Percentiles rank a stretch among this genome's conserved stretches.
phyloP scores from a whole-genome alignment of 2,888 invertebrate species.

The Thera obeliscata region DNA sequence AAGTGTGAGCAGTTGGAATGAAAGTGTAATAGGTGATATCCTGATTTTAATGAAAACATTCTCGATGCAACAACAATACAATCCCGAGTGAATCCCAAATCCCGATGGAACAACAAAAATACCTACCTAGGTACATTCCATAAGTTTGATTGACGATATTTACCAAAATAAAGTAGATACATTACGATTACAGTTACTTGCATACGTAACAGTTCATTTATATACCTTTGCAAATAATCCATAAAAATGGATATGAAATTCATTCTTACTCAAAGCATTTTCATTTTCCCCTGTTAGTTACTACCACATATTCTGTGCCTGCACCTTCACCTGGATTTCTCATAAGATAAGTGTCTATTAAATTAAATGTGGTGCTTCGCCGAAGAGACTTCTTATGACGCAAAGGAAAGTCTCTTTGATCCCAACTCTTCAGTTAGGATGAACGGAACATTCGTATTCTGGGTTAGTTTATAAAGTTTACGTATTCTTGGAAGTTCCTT shows the following conservation, averaged over 20 bases:
- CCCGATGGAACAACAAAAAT: no score
- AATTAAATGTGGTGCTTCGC: slow-evolving; percentile 63
- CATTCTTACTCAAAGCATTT: slow-evolving; percentile 30
- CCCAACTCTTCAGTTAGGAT: slow-evolving; percentile 48
- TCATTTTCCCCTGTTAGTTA: slow-evolving; percentile 38
- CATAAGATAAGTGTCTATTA: slow-evolving; percentile 59
- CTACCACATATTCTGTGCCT: not conserved
- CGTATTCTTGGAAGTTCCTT: not conserved
- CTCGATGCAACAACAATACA: no score
- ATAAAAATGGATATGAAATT: not conserved
- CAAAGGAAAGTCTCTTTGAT: slow-evolving; percentile 60
- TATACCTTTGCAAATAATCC: no score
- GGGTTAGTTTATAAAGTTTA: slow-evolving; percentile 23
- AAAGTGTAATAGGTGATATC: no score
- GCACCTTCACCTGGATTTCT: slow-evolving; percentile 49
- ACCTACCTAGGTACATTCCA: no score
- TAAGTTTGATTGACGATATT: not conserved
- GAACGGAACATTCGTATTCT: slow-evolving; percentile 37
- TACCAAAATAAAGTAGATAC: no score
- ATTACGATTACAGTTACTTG: no score
- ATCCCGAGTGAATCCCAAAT: no score
- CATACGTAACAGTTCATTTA: no score
- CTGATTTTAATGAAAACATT: no score
- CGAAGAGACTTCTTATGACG: slow-evolving; percentile 59
- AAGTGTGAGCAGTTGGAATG: no score